Percentiles rank a stretch among this genome's conserved stretches.
Conservation (phyloP, 2,113 vertebrate genomes). For the Trichechus manatus region DNA sequence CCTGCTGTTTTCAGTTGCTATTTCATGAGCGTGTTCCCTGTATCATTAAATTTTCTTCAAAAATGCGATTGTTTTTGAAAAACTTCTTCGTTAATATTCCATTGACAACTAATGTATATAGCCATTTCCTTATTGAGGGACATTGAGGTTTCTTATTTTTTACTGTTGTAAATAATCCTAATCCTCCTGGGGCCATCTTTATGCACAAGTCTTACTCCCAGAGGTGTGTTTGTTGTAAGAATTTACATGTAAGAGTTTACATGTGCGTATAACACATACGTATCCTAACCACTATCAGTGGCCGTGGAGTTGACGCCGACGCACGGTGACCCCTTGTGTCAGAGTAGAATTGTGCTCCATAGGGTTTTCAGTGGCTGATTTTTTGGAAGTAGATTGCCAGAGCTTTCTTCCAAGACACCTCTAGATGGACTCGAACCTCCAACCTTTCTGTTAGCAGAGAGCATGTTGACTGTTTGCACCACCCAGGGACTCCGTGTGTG, state of each 20-base stretch:
- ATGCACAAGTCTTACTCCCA: not conserved
- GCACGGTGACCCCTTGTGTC: too few species aligned
- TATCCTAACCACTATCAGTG: too few species aligned
- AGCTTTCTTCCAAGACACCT: too few species aligned
- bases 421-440: too few species aligned
- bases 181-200: not conserved
- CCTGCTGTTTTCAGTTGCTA: not conserved
- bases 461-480: too few species aligned
- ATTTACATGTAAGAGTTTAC: accelerated
- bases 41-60: not conserved
- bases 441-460: too few species aligned
- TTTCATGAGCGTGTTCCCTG: not conserved
- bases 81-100: not conserved
- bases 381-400: too few species aligned
- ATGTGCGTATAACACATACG: too few species aligned
- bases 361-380: too few species aligned
- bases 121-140: not conserved
- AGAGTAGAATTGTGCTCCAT: too few species aligned
- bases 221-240: not conserved
- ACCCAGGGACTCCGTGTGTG: too few species aligned
- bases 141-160: not conserved
- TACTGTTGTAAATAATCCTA: not conserved
- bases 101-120: not conserved
- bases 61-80: not conserved
- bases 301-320: too few species aligned